Evolutionary conservation across 2,113 vertebrate genomes (phyloP).

Genomic region (Paratilapia polleni): DNA sequence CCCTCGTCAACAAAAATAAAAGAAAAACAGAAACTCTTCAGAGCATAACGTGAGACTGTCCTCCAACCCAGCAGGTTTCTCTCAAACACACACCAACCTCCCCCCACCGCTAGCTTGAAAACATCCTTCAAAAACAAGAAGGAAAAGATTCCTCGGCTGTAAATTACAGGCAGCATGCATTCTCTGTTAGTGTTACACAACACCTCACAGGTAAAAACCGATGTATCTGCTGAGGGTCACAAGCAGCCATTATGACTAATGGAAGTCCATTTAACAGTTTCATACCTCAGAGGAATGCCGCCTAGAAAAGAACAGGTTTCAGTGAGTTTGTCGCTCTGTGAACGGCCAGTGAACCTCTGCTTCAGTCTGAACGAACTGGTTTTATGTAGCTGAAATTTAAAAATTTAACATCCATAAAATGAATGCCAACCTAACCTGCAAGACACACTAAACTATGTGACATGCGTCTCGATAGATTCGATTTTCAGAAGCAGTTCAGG

Average conservation of each 20-base stretch:
- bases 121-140: background rate
- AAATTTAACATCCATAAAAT: background rate
- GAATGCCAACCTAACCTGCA: background rate
- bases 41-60: slow-evolving; percentile 17
- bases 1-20: background rate
- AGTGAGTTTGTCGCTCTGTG: background rate
- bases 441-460: background rate
- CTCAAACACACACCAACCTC: background rate
- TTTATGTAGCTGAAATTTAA: no score
- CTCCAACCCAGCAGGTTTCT: slow-evolving; percentile 27
- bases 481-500: no score
- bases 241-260: background rate
- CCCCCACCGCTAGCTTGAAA: background rate
- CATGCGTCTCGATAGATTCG: no score
- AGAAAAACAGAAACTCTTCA: slow-evolving; percentile 20
- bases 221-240: background rate
- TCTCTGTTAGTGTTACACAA: background rate
- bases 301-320: background rate
- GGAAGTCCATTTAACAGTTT: background rate
- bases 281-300: background rate
- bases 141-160: background rate
- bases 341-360: background rate
- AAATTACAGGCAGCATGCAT: background rate
- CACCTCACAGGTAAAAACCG: background rate
- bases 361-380: background rate